These are phyloP conservation scores for Petrosia ficiformis DNA, from an alignment of 37 sponge, comb jelly and placozoan genomes.

Conservation along the genomic window DNA sequence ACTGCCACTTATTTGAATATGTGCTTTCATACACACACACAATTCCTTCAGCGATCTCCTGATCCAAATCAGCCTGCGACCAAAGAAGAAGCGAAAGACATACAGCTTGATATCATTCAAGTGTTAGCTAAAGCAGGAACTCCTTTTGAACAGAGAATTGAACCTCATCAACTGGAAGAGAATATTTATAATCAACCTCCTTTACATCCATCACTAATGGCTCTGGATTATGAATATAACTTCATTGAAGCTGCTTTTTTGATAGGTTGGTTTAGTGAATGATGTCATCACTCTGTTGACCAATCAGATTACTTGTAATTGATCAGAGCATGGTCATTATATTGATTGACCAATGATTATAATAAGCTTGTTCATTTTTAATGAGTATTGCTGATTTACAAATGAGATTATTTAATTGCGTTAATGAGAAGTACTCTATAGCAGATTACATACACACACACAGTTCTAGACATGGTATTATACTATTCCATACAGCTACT, in stretches of 20 bases:
- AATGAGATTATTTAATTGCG: too few relatives aligned
- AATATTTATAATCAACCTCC: not conserved
- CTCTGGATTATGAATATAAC: conserved; percentile 4
- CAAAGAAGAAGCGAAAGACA: not conserved
- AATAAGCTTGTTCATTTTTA: too few relatives aligned
- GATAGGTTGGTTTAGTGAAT: conserved; percentile 17
- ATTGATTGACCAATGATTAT: too few relatives aligned
- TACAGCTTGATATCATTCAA: conserved; percentile 44
- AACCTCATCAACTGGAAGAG: too few relatives aligned
- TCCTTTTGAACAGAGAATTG: not conserved
- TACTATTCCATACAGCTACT: too few relatives aligned
- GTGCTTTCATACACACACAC: not conserved
- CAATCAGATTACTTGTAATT: too few relatives aligned
- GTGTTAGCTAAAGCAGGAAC: not conserved
- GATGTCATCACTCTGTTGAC: not conserved
- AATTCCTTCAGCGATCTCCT: not conserved
- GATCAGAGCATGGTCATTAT: too few relatives aligned
- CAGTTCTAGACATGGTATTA: too few relatives aligned
- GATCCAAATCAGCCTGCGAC: not conserved
- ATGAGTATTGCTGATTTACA: too few relatives aligned
- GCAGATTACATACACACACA: too few relatives aligned
- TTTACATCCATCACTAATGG: conserved; percentile 23
- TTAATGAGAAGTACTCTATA: too few relatives aligned
- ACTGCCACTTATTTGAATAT: not conserved
- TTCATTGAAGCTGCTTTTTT: conserved; percentile 45